phyloP scores from a whole-genome alignment of 2,888 invertebrate species.

The Netelia virgata region DNA sequence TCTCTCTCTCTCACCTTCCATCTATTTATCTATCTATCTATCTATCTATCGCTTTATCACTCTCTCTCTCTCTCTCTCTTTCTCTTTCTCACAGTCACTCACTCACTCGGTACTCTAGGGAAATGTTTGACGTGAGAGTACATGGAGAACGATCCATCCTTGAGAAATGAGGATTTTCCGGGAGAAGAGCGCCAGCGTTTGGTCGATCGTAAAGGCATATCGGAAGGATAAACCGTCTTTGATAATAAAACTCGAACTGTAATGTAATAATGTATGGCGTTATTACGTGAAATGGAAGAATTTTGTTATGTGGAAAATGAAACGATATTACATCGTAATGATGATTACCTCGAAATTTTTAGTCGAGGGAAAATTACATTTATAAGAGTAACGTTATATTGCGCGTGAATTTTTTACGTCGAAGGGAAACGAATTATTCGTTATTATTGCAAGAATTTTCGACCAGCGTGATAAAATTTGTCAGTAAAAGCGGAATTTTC shows the following conservation, averaged over 20 bases:
- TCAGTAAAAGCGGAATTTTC: too few relatives aligned
- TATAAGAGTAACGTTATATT: too few relatives aligned
- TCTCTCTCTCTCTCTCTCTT: background rate
- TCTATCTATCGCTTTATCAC: background rate
- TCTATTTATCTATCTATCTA: background rate
- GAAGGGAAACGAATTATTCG: too few relatives aligned
- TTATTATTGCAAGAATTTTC: too few relatives aligned
- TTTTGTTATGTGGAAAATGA: too few relatives aligned
- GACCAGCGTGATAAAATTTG: too few relatives aligned
- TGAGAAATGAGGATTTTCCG: slow-evolving; percentile 42
- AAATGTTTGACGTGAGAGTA: slow-evolving; percentile 31
- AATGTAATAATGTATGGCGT: too few relatives aligned
- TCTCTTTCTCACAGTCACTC: background rate
- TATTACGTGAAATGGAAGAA: too few relatives aligned
- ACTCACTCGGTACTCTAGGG: slow-evolving; percentile 1
- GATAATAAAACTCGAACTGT: slow-evolving; percentile 6
- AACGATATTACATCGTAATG: too few relatives aligned
- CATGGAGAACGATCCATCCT: slow-evolving; percentile 7
- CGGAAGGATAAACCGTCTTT: background rate
- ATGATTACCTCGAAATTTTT: too few relatives aligned
- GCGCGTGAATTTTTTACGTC: too few relatives aligned
- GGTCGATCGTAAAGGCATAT: background rate
- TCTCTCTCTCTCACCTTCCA: background rate
- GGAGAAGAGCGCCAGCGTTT: background rate
- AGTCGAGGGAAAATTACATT: too few relatives aligned